Evolutionary conservation across 2,113 vertebrate genomes (phyloP).

Genomic region (Columbina picui): DNA sequence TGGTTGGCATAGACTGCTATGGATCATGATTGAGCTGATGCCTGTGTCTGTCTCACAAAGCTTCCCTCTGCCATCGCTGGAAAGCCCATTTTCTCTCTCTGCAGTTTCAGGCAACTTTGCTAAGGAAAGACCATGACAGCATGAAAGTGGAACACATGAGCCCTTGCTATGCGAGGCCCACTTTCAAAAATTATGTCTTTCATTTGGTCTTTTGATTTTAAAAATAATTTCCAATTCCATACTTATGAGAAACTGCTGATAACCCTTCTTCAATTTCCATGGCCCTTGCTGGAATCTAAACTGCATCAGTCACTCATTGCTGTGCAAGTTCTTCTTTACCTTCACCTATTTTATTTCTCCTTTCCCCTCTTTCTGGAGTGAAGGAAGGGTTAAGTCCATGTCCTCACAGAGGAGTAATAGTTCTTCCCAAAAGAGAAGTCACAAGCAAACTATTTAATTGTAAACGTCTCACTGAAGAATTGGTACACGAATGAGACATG

Average conservation of each 20-base stretch:
- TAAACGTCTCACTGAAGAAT: conserved; percentile 46
- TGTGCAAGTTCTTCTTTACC: background rate
- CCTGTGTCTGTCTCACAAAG: background rate
- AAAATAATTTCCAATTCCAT: background rate
- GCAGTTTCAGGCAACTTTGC: background rate
- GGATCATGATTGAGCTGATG: background rate
- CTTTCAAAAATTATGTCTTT: background rate
- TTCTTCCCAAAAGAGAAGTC: conserved; percentile 47
- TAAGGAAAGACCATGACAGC: background rate
- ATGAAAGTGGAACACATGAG: background rate
- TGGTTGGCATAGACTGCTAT: background rate
- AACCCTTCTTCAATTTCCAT: background rate
- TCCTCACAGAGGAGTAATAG: background rate
- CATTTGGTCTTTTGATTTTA: background rate
- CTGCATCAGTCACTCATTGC: fast-evolving
- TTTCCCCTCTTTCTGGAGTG: background rate
- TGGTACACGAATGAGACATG: conserved; percentile 64
- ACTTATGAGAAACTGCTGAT: background rate
- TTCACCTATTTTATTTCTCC: background rate
- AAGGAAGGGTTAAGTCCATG: conserved; percentile 10
- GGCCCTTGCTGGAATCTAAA: background rate
- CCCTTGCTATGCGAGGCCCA: background rate
- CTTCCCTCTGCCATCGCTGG: background rate
- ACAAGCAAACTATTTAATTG: conserved; percentile 62
- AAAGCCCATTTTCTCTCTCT: conserved; percentile 33